Evolutionary conservation across 2,113 vertebrate genomes (phyloP).

Genomic region (Cranoglanis bouderius): DNA sequence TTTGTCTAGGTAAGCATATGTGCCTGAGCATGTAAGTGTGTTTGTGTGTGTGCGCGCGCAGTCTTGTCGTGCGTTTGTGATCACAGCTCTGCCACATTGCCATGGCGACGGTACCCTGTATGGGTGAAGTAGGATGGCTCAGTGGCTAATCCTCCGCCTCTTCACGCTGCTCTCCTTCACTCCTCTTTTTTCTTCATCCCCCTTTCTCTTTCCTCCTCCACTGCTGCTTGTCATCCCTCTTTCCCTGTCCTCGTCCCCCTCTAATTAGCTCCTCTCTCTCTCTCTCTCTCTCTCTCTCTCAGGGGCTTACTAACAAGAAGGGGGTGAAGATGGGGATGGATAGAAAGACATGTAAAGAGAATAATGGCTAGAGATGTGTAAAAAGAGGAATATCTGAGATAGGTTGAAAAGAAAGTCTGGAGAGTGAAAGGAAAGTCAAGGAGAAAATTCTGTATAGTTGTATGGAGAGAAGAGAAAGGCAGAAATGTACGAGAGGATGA

Average conservation of each 20-base stretch:
- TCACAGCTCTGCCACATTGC: constrained; percentile 80
- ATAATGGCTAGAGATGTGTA: background rate
- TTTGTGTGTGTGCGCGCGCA: constrained; percentile 34
- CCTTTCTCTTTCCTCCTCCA: constrained; percentile 53
- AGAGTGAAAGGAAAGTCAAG: background rate
- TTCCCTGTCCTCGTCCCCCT: constrained; percentile 37
- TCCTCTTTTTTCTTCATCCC: constrained; percentile 62
- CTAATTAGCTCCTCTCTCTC: constrained; percentile 67
- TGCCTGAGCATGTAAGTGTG: constrained; percentile 27
- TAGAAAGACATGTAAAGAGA: constrained; percentile 4
- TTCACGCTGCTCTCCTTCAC: constrained; percentile 45
- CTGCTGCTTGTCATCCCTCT: constrained; percentile 1
- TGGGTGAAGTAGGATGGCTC: constrained; percentile 76
- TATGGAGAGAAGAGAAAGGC: constrained; percentile 59
- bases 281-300: constrained; percentile 32
- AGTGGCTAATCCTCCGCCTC: constrained; percentile 75
- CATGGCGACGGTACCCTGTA: constrained; percentile 78
- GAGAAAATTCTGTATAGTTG: background rate
- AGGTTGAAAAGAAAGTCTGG: background rate
- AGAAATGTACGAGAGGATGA: constrained; percentile 36
- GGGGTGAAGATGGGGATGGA: background rate
- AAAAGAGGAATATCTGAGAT: background rate
- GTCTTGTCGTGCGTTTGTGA: constrained; percentile 73
- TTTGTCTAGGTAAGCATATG: constrained; percentile 18
- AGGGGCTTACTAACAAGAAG: constrained; percentile 51